Base-by-base conservation (phyloP, 2,888 invertebrate species). In the Invenusta paracnida region DNA sequence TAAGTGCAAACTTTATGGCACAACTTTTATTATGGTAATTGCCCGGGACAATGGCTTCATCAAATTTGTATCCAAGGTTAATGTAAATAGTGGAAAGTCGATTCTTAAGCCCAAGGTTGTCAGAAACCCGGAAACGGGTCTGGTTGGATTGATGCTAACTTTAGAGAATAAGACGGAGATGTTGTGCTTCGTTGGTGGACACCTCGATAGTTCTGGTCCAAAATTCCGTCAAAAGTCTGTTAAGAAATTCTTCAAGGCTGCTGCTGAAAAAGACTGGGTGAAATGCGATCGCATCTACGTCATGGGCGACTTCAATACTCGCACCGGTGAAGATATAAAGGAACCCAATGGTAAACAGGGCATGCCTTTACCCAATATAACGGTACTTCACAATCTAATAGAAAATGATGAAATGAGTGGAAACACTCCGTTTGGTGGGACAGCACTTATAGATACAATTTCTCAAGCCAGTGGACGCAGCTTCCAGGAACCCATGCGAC, bases 341-440 rank as follows among this genome's bases (percentile, higher is more conserved):
- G 73, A 73, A 73, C 73, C 73, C 11, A 2, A 73, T 23, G 73
- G 73, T 5, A 73, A 73, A 73, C 73, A 73, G 27, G 73, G 73
- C 27, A 5, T 2, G 5, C 73, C 27, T 25, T 25, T 73, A 23
- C 73, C 73, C 73, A 23, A 73, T 25, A 5, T 2, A 23, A 23
- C 5, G 17, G 23, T 23, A 5, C 73, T 73, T 25, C 17, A 23
- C 5, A 25, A 5, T 2, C 73, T 73, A 2, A 73, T 73, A 13
- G 17, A 73, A 23, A 2, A 13, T 23, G 73, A 73, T 73, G 73
- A 73, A 23, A 73, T 73, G 73, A 5, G 11, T 2, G 73, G 73
- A 23, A n/a, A 2, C 2, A 13, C 23, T 13, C 73, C 73, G 11
- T 73, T 73, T 23, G 73, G 73, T 2, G 73, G 73, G 11, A 5